Evolutionary conservation across 2,888 invertebrate genomes (phyloP), one percentile per base, ranked within the genome.

Genomic region (Leptogaster cylindrica): DNA sequence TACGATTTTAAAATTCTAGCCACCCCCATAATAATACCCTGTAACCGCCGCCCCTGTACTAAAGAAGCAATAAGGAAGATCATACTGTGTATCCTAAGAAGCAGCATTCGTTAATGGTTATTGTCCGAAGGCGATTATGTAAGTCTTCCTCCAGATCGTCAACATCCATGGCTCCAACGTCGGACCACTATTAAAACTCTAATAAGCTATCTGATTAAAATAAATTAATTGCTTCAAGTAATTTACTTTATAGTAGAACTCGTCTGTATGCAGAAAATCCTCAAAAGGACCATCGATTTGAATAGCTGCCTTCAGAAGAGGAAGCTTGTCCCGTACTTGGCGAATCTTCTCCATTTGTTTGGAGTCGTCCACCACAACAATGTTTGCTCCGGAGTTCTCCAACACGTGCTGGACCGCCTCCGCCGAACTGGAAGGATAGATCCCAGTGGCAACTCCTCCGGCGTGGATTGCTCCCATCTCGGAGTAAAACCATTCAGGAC

Each of bases 401-500:
- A 92, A 84, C 71, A 92, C 90, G 78, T 92, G 89, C 75, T 86
- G 85, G 77, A 93, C 92, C 0, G 94, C 91, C 72, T 95, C 93
- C 0, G 92, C 82, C 0, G 91, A 89, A 81, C 95, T 96, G 44
- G 94, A 95, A 0, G 93, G 90, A 82, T 96, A 96, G 75, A 96
- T 91, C 66, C 95, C 95, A 25, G 89, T 88, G 2, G 91, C 89
- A 70, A 91, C 87, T 46, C 92, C 93, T 67, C 95, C 95, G 68
- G 94, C 94, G 77, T 90, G 91, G 74, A 95, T 90, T 1, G 93
- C 90, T 1, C 87, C 95, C 51, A 95, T 76, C 76, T 93, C 89
- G 0, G 93, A 84, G 68, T 93, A 84, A 76, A 92, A 90, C 96
- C 96, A 96, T 82, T 95, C 89, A 12, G 93, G 91, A 31, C 90